phyloP scores from a whole-genome alignment of 2,888 invertebrate species.

The Epinotia brunnichana region DNA sequence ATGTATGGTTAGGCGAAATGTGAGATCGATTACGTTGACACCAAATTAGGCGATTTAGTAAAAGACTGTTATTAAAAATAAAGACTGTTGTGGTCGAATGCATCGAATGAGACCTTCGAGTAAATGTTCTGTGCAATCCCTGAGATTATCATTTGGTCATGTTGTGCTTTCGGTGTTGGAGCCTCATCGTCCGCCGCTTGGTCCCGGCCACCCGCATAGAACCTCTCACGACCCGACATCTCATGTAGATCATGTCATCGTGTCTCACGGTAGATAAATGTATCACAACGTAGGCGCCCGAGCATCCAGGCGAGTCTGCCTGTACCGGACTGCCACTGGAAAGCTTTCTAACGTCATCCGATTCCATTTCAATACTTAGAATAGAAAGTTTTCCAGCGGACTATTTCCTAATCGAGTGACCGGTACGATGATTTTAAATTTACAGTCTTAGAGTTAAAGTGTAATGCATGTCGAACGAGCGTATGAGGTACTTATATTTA shows the following conservation, averaged over 20 bases:
- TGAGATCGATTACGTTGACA: conserved; percentile 75
- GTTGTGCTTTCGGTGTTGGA: conserved; percentile 82
- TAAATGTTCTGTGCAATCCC: conserved; percentile 67
- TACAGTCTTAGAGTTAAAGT: conserved; percentile 57
- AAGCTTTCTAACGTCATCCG: conserved; percentile 73
- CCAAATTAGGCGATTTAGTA: conserved; percentile 71
- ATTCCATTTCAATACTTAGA: conserved; percentile 49
- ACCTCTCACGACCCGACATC: conserved; percentile 75
- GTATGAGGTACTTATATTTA: conserved; percentile 36
- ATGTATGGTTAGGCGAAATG: conserved; percentile 74
- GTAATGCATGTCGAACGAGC: conserved; percentile 51
- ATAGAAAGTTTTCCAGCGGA: conserved; percentile 79
- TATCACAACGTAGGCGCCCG: conserved; percentile 84
- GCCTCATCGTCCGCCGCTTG: conserved; percentile 74
- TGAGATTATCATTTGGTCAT: conserved; percentile 73
- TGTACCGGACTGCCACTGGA: conserved; percentile 68
- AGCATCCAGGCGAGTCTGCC: conserved; percentile 65
- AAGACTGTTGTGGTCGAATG: conserved; percentile 80
- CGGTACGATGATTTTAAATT: conserved; percentile 63
- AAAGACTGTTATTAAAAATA: conserved; percentile 72
- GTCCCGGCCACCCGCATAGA: conserved; percentile 73
- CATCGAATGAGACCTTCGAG: conserved; percentile 74
- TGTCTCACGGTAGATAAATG: conserved; percentile 82
- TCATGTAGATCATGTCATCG: conserved; percentile 79
- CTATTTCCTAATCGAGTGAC: conserved; percentile 60